Evolutionary conservation across 2,797 vertebrate species (phyloP).

Genomic region (Anabacerthia variegaticeps): DNA sequence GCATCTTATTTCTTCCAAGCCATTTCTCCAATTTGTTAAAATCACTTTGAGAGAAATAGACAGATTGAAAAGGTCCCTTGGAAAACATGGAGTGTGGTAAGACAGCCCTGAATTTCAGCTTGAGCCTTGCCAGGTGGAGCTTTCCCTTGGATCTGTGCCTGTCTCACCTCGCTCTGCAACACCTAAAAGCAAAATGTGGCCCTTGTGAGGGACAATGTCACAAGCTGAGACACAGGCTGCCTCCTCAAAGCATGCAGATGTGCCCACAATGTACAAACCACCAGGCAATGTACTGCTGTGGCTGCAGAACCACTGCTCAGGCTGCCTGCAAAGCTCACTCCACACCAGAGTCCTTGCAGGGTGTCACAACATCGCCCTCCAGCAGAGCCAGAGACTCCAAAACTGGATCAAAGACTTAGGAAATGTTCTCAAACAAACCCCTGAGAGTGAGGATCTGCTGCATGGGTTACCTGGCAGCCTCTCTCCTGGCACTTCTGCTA

Average conservation of each 20-base stretch:
- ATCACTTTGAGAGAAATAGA: not conserved
- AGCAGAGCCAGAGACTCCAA: not conserved
- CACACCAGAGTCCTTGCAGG: not conserved
- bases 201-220: not conserved
- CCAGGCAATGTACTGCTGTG: not conserved
- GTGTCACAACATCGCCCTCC: not conserved
- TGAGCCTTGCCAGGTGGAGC: not conserved
- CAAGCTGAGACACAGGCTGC: not conserved
- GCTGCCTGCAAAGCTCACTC: not conserved
- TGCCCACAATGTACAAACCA: not conserved
- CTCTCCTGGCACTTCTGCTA: not conserved
- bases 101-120: not conserved
- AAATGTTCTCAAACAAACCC: not conserved
- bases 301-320: not conserved
- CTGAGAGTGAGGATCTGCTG: not conserved
- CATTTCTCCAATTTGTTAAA: conserved; percentile 53
- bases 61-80: not conserved
- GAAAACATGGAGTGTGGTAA: not conserved
- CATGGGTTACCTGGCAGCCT: not conserved
- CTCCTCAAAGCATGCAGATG: not conserved
- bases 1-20: conserved; percentile 52
- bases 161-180: not conserved
- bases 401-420: not conserved
- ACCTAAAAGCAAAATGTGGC: not conserved
- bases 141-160: not conserved